phyloP scores from a whole-genome alignment of 2,113 vertebrate species.

The Heterotis niloticus region DNA sequence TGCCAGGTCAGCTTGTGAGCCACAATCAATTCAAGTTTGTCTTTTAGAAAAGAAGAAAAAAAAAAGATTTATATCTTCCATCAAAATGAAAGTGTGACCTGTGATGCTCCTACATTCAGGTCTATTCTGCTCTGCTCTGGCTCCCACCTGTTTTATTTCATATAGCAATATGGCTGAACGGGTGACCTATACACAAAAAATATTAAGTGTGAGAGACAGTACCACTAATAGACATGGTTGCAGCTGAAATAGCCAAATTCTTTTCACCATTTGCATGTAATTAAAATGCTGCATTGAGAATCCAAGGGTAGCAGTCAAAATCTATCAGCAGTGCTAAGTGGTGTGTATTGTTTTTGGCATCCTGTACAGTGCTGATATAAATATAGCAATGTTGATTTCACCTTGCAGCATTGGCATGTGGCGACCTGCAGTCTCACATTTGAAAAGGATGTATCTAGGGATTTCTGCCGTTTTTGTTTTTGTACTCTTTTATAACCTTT shows the following conservation, averaged over 20 bases:
- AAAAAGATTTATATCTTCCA: too few relatives aligned
- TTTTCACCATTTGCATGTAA: constrained; percentile 42
- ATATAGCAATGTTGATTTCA: background rate
- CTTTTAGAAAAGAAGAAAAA: too few relatives aligned
- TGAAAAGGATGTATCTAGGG: too few relatives aligned
- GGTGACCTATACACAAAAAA: background rate
- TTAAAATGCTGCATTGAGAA: constrained; percentile 42
- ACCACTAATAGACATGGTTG: background rate
- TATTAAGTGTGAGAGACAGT: background rate
- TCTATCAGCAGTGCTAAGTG: background rate
- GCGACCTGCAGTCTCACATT: background rate
- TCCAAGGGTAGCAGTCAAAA: constrained; percentile 25
- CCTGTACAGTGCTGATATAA: background rate
- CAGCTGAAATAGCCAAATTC: constrained; percentile 54
- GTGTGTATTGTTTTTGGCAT: too few relatives aligned
- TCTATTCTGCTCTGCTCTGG: background rate
- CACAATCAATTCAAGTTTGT: too few relatives aligned
- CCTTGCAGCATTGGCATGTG: background rate
- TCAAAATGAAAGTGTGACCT: background rate
- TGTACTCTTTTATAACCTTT: too few relatives aligned
- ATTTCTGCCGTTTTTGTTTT: background rate
- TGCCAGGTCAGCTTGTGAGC: too few relatives aligned
- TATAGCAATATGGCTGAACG: background rate
- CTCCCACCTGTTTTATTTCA: too few relatives aligned
- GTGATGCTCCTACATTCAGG: background rate